Percentiles rank a stretch among this genome's conserved stretches.
These are phyloP conservation scores for Monodelphis domestica DNA, from an alignment of 2,797 vertebrate species.

Conservation along the genomic window DNA sequence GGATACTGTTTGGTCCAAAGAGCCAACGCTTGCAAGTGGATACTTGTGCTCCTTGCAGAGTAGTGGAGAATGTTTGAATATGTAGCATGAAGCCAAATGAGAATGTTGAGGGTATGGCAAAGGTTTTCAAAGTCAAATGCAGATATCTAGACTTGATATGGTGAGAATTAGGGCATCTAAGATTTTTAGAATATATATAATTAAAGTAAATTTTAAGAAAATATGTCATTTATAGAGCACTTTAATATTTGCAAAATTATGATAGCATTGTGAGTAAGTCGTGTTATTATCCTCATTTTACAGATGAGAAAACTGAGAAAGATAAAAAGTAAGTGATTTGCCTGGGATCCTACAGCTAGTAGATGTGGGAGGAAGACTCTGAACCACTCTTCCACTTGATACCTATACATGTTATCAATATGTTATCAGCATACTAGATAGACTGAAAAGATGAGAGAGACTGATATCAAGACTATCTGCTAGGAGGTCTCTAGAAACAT, in stretches of 20 bases:
- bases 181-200: no score
- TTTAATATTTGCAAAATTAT: not conserved
- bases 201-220: no score
- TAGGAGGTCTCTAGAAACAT: not conserved
- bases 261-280: no score
- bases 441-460: not conserved
- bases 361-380: not conserved
- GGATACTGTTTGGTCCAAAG: no score
- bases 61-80: not conserved
- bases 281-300: not conserved
- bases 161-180: not conserved
- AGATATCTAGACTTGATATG: not conserved
- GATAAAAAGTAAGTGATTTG: not conserved
- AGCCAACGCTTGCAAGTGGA: not conserved
- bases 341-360: not conserved
- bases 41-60: not conserved
- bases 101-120: not conserved
- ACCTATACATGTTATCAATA: not conserved
- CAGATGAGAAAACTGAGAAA: not conserved
- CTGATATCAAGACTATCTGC: not conserved
- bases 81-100: not conserved
- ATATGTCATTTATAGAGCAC: not conserved
- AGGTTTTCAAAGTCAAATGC: not conserved
- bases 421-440: not conserved
- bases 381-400: no score